These are phyloP conservation scores for Myiotriccus ornatus DNA, from an alignment of 2,797 vertebrate genomes.

Conservation along the genomic window DNA sequence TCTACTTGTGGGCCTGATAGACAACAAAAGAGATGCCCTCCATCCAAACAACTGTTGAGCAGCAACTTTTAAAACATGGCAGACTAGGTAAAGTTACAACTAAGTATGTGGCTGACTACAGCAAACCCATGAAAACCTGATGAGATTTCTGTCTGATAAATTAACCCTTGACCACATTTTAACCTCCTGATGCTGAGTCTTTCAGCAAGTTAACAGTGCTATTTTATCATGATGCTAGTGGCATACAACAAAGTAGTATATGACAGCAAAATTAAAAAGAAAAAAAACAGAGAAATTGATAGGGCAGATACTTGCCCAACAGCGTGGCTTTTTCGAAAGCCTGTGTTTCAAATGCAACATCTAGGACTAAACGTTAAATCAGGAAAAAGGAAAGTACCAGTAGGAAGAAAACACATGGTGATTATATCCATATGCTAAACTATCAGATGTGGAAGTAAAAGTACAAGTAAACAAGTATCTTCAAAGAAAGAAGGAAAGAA, in stretches of 20 bases:
- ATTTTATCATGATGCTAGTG: not conserved
- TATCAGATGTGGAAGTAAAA: not conserved
- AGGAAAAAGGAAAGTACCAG: not conserved
- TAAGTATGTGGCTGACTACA: not conserved
- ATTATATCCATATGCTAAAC: not conserved
- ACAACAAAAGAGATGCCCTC: not conserved
- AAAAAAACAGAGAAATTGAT: not conserved
- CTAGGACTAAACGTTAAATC: not conserved
- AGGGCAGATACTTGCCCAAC: not conserved
- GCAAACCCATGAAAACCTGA: slow-evolving; percentile 21
- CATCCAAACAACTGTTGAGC: not conserved
- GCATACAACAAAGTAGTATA: not conserved
- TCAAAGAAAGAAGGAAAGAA: not conserved
- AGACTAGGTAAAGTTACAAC: slow-evolving; percentile 1
- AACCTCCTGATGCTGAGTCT: not conserved
- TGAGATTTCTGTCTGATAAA: slow-evolving; percentile 28
- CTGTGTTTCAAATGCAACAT: not conserved
- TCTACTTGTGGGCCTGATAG: not conserved
- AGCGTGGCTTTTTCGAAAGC: not conserved
- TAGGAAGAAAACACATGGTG: not conserved
- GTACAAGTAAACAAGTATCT: not conserved
- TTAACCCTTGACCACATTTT: slow-evolving; percentile 26
- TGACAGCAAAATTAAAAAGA: not conserved
- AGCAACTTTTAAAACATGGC: not conserved
- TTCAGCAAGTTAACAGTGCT: not conserved